Evolutionary conservation across 2,888 invertebrate genomes (phyloP).

Genomic region (Drosophila mayaguana): DNA sequence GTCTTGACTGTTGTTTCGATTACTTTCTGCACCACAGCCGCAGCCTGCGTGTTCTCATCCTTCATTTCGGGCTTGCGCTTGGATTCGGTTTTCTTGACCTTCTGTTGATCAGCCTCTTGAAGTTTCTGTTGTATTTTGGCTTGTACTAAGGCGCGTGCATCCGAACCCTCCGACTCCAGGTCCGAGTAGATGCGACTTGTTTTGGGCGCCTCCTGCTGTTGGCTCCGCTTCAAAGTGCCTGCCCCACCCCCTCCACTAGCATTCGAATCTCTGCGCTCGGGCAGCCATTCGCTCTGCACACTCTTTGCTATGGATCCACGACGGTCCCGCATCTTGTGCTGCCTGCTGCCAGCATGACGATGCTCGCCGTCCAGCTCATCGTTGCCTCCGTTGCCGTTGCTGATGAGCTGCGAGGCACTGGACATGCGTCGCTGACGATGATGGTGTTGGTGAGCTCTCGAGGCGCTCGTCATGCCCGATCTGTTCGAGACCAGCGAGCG

Average conservation of each 20-base stretch:
- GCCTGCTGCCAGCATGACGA: slow-evolving; percentile 43
- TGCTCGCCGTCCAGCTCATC: slow-evolving; percentile 74
- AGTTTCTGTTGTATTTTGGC: slow-evolving; percentile 85
- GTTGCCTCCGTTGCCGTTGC: slow-evolving; percentile 45
- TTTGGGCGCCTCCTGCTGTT: slow-evolving; percentile 51
- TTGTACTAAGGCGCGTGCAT: slow-evolving; percentile 84
- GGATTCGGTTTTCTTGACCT: slow-evolving; percentile 36
- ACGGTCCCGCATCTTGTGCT: slow-evolving; percentile 71
- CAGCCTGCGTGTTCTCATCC: slow-evolving; percentile 65
- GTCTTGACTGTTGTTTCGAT: slow-evolving; percentile 7
- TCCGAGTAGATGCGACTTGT: slow-evolving; percentile 83
- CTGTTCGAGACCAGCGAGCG: slow-evolving; percentile 84
- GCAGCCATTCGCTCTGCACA: slow-evolving; percentile 81
- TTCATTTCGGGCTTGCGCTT: slow-evolving; percentile 58
- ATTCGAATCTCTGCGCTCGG: slow-evolving; percentile 65
- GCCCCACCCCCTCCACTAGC: slow-evolving; percentile 23
- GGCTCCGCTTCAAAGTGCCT: slow-evolving; percentile 55
- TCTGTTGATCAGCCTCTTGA: slow-evolving; percentile 67
- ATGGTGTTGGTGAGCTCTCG: slow-evolving; percentile 65
- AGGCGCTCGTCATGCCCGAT: slow-evolving; percentile 76
- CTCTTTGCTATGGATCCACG: slow-evolving; percentile 81
- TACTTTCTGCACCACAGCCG: slow-evolving; percentile 56
- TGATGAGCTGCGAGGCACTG: slow-evolving; percentile 81
- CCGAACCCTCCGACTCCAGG: slow-evolving; percentile 84
- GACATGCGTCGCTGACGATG: slow-evolving; percentile 78